Conservation (phyloP, 2,888 invertebrate genomes). For the Macrosiphum euphorbiae region DNA sequence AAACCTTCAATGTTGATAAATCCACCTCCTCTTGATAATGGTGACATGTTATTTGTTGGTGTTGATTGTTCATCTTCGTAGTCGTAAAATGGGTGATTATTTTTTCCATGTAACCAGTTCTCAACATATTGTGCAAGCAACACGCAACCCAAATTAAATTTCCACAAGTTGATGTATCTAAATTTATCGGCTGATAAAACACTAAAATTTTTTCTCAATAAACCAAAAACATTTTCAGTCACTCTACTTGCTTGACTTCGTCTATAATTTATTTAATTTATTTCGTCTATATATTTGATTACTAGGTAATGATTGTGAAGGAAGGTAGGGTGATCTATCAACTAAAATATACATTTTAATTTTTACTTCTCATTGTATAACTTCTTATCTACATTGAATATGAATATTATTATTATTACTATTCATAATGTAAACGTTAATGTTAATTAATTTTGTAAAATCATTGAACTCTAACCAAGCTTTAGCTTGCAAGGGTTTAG, state of each 20-base stretch:
- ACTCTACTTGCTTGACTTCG: conserved; percentile 1
- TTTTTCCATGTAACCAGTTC: conserved; percentile 3
- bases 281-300: neutral
- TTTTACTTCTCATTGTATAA: no score
- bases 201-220: conserved; percentile 18
- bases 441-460: no score
- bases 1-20: conserved; percentile 34
- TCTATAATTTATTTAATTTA: no score
- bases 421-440: no score
- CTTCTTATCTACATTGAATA: no score
- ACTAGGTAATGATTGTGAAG: no score
- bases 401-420: no score
- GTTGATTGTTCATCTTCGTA: conserved; percentile 27
- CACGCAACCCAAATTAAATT: conserved; percentile 11
- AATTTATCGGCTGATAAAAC: conserved; percentile 21
- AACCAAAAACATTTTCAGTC: neutral
- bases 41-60: conserved; percentile 10
- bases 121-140: conserved; percentile 33
- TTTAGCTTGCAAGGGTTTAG: no score
- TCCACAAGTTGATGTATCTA: conserved; percentile 8
- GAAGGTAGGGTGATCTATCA: no score
- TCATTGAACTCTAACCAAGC: no score
- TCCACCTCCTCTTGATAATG: conserved; percentile 30
- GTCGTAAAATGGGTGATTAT: conserved; percentile 22
- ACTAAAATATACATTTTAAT: no score